Conservation (phyloP, 2,797 vertebrate genomes). For the Monodelphis domestica region DNA sequence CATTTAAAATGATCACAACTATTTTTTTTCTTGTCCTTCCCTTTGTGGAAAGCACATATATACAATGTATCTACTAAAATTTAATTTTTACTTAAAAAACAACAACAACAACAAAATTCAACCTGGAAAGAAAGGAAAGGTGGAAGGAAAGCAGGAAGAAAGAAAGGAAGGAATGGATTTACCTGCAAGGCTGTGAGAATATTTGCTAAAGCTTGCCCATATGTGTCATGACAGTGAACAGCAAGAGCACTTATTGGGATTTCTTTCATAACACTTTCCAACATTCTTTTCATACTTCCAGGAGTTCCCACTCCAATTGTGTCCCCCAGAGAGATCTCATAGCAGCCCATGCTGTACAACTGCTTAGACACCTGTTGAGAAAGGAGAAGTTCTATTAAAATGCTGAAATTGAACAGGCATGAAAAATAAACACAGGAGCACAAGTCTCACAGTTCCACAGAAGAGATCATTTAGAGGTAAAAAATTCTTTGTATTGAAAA, state of each 20-base stretch:
- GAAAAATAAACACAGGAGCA: neutral
- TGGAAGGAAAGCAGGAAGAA: neutral
- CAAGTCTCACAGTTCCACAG: neutral
- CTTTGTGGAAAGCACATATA: neutral
- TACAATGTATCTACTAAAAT: neutral
- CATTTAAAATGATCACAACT: neutral
- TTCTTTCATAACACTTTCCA: constrained; percentile 93
- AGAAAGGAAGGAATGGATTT: constrained; percentile 63
- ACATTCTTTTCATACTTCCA: constrained; percentile 92
- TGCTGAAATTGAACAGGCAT: constrained; percentile 16
- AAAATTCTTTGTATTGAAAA: neutral
- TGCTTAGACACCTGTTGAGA: constrained; percentile 91
- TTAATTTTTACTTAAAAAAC: neutral
- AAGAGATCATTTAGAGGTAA: neutral
- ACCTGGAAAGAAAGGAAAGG: neutral
- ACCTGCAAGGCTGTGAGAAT: constrained; percentile 96
- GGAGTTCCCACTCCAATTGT: constrained; percentile 95
- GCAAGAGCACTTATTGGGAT: constrained; percentile 90
- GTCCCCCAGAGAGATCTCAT: constrained; percentile 95
- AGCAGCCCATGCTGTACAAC: constrained; percentile 94
- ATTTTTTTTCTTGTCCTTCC: neutral
- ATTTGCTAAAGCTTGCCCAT: constrained; percentile 96
- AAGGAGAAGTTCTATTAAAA: constrained; percentile 54
- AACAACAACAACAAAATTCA: no score
- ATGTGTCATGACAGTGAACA: constrained; percentile 96